Evolutionary conservation across 1,140 invertebrate species (phyloP), one percentile per base, ranked within the genome.

Genomic region (Portunus trituberculatus): DNA sequence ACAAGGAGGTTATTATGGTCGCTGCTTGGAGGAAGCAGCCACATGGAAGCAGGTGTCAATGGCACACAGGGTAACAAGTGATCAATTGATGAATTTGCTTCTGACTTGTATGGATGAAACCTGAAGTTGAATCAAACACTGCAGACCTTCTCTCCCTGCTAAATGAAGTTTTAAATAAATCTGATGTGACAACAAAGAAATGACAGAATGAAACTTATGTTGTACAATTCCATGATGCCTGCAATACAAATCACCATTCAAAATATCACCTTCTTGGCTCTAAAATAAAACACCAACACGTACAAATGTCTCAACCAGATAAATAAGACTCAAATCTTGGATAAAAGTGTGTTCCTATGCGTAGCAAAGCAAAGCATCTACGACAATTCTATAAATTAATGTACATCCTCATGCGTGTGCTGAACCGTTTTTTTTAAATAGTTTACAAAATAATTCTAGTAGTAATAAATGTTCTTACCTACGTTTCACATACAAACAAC

Each of bases 401-500:
- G 67, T 76, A 76, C n/a, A 76, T 76, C 67, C 67, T 76, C 67
- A 76, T n/a, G 67, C 67, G 20, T 76, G 20, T 76, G 67, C 67
- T 20, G 67, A 25, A 76, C n/a, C 67, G 20, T n/a, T 12, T 20
- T 76, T 25, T n/a, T n/a, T n/a, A 76, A 76, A 76, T 76, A 76
- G 67, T 76, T 76, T 76, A 76, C 67, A 76, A 76, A 76, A 76
- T n/a, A 76, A 76, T 76, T 7, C n/a, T 76, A 76, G 52, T 20
- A 59, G 52, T 76, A 7, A 76, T 76, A 20, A 76, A 76, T 76
- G 67, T 76, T 20, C 67, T 76, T 76, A 76, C 25, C 67, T 76
- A 76, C n/a, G 20, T 76, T 76, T 76, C 67, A 76, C 67, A n/a
- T 76, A 76, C 67, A 76, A 76, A 76, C n/a, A 76, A 76, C 67